Percentiles rank a stretch among this genome's conserved stretches.
These are phyloP conservation scores for Axinella damicornis DNA, from an alignment of 37 sponge, comb jelly and placozoan species.

Conservation along the genomic window DNA sequence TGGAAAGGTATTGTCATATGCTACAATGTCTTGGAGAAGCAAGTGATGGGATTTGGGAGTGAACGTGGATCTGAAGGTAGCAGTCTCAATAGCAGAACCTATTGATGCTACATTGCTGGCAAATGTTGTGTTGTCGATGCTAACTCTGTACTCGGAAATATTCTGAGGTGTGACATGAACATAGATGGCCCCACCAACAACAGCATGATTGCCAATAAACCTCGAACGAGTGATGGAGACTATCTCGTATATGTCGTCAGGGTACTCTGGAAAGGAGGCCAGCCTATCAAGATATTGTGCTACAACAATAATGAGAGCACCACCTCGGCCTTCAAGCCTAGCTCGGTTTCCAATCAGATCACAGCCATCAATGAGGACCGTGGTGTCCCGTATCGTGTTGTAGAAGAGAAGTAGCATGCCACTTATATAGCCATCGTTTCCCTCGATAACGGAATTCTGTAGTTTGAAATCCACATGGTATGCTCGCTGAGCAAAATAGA, in stretches of 20 bases:
- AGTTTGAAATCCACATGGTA: constrained; percentile 12
- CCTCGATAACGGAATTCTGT: background rate
- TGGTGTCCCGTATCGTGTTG: constrained; percentile 12
- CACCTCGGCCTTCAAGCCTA: background rate
- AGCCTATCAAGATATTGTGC: constrained; percentile 5
- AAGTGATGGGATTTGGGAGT: background rate
- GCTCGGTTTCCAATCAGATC: background rate
- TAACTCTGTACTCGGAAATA: background rate
- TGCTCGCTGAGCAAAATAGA: background rate
- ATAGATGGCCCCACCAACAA: constrained; percentile 18
- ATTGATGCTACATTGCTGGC: background rate
- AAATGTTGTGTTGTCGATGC: constrained; percentile 1
- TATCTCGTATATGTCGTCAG: constrained; percentile 2
- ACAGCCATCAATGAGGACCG: background rate
- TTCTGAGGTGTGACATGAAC: constrained; percentile 15
- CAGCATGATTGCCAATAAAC: constrained; percentile 32
- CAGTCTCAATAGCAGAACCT: constrained; percentile 7
- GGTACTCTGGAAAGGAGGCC: constrained; percentile 5
- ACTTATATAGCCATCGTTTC: constrained; percentile 1
- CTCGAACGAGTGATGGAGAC: background rate
- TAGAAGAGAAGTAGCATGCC: background rate
- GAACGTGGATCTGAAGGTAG: background rate
- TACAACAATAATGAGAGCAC: background rate
- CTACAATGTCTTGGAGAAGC: constrained; percentile 29
- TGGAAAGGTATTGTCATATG: constrained; percentile 20